Evolutionary conservation across 2,797 vertebrate genomes (phyloP), one percentile per base, ranked within the genome.

Genomic region (Ibycter americanus): DNA sequence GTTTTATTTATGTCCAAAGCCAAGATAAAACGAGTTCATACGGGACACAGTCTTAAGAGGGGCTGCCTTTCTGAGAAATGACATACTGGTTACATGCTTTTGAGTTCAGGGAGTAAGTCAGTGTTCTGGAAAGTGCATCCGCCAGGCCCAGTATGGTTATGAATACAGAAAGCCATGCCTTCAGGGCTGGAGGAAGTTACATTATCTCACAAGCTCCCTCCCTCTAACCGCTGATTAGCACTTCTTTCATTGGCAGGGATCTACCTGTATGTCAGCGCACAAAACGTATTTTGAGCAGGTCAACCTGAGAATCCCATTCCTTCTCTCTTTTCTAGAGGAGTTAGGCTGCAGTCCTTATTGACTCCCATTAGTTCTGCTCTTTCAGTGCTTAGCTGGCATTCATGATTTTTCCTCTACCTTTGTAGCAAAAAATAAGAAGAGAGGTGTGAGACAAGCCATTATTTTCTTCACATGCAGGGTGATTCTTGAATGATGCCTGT

Each of bases 141-240:
- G 15, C 9, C 65, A 91, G 56, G 46, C 46, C 65, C 46, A 38
- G 46, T 59, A 72, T 4, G 25, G 83, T 27, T 93, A 89, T 38
- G 44, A 71, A 93, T 14, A 87, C 66, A 96, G 62, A 92, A 93
- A 83, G 40, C 65, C 66, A 34, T 40, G 74, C 80, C 86, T 94
- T 32, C 74, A 16, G 63, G 81, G 51, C 0, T 66, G 55, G 55
- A 84, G 78, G 89, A 83, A 90, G 83, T 80, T 44, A 49, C 36
- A 23, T 38, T 77, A 55, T 74, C 73, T 90, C 71, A 74, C 63
- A 87, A 86, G 70, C 66, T 89, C 38, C 15, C 58, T 82, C 82
- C 34, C 40, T 78, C 58, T 77, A 82, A 93, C 58, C 78, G 55
- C 78, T 66, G 80, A 88, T 90, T 36, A 93, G 40, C 51, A 51